These are phyloP conservation scores for Sinocyclocheilus anshuiensis DNA, from an alignment of 2,113 vertebrate species.

Conservation along the genomic window DNA sequence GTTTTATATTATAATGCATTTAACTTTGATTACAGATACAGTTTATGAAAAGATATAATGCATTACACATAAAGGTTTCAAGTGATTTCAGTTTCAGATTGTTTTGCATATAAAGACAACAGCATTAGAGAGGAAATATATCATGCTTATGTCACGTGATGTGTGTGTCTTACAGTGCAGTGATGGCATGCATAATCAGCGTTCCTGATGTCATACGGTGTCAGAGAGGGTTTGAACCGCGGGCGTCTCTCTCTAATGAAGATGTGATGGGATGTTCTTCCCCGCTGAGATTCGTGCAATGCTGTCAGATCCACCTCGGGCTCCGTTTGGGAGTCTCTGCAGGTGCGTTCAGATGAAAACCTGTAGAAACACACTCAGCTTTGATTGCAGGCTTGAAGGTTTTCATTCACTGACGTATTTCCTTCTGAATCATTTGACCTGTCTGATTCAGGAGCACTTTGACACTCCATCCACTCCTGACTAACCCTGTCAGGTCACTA, in stretches of 20 bases:
- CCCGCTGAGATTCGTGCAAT: too few species aligned
- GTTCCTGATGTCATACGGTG: background rate
- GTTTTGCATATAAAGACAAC: background rate
- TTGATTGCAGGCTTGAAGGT: background rate
- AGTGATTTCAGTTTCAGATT: background rate
- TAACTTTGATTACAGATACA: too few species aligned
- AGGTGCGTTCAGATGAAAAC: background rate
- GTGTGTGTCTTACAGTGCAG: background rate
- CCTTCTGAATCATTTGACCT: background rate
- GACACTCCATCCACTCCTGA: background rate
- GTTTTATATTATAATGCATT: too few species aligned
- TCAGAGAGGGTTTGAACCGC: constrained; percentile 4
- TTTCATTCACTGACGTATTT: background rate
- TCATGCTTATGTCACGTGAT: background rate
- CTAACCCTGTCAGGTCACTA: too few species aligned
- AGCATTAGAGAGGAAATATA: background rate
- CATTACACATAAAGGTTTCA: background rate
- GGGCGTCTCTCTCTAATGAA: constrained; percentile 16
- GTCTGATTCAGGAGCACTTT: background rate
- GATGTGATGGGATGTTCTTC: background rate
- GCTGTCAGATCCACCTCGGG: background rate
- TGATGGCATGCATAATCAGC: background rate
- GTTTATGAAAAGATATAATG: too few species aligned
- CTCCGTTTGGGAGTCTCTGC: background rate
- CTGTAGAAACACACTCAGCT: background rate